Evolutionary conservation across 2,113 vertebrate species (phyloP), one percentile per base, ranked within the genome.

Genomic region (Castor canadensis): DNA sequence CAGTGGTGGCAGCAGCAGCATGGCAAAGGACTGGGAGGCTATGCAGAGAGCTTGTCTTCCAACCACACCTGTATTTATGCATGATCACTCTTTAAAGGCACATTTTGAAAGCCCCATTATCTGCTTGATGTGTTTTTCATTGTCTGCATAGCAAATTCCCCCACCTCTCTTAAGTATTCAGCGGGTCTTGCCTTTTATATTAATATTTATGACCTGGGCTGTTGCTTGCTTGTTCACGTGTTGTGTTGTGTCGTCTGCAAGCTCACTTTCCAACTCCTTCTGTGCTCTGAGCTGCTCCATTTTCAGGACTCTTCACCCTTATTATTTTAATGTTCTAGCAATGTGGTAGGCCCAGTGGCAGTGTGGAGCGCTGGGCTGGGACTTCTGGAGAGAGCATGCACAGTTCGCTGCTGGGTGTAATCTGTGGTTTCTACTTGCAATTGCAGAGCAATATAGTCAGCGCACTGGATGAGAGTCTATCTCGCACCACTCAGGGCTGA

Each of bases 371-470:
- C 77, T 24, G 82, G 91, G 94, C 97, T 88, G 38, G 95, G 66
- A 87, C 82, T 96, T 96, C 81, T 79, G 94, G 95, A 90, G 96
- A 98, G 98, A 98, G 98, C 97, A 98, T 98, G 98, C 98, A 96
- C 98, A 99, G 99, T 99, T 99, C 99, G 99, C 97, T 96, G 96
- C 97, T 99, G 99, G 99, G 99, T 99, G 99, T 98, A 99, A 99
- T 99, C 99, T 99, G 99, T 99, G 99, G 99, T 98, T 99, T 99
- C 99, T 99, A 99, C 99, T 99, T 99, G 99, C 99, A 99, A 99
- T 99, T 99, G 99, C 99, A 99, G 99, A 99, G 99, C 99, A 99
- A 99, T 99, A 99, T 99, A 99, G 99, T 99, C 99, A 99, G 99
- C 97, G 99, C 99, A 98, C 99, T 99, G 99, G 99, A 99, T 99